Evolutionary conservation across 2,888 invertebrate species (phyloP).

Genomic region (Cryptocephalus moraei): DNA sequence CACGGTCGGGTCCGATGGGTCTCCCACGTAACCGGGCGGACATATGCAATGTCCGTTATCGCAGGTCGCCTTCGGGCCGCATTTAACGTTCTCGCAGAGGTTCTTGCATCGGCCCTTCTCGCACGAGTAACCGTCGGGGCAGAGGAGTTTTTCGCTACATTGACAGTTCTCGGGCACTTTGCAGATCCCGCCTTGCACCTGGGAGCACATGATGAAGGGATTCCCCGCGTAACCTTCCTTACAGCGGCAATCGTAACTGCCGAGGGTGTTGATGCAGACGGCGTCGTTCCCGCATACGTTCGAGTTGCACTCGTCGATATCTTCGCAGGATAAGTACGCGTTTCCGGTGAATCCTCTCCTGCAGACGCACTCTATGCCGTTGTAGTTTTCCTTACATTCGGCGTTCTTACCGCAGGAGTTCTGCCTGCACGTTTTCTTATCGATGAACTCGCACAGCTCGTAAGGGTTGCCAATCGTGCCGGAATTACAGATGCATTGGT

Average conservation of each 20-base stretch:
- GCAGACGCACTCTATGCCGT: constrained; percentile 71
- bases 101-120: constrained; percentile 64
- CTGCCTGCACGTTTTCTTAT: constrained; percentile 59
- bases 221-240: constrained; percentile 76
- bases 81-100: constrained; percentile 62
- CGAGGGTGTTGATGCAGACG: constrained; percentile 80
- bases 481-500: constrained; percentile 73
- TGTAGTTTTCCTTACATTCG: constrained; percentile 65
- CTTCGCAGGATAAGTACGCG: constrained; percentile 71
- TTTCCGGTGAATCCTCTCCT: constrained; percentile 77
- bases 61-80: constrained; percentile 75
- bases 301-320: constrained; percentile 71
- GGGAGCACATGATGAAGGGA: constrained; percentile 74
- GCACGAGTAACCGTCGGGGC: constrained; percentile 69
- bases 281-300: constrained; percentile 78
- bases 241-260: constrained; percentile 84
- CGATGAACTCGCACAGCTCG: constrained; percentile 62
- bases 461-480: constrained; percentile 84
- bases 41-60: constrained; percentile 72
- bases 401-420: constrained; percentile 70
- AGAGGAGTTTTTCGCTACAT: constrained; percentile 60
- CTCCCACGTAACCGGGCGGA: constrained; percentile 65
- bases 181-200: constrained; percentile 59
- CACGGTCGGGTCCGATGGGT: constrained; percentile 55
- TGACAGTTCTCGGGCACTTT: constrained; percentile 57